A percentile compares a stretch with the other conserved stretches of the same genome.
Conservation (phyloP, 1,140 invertebrate genomes). For the Tenebrio molitor region DNA sequence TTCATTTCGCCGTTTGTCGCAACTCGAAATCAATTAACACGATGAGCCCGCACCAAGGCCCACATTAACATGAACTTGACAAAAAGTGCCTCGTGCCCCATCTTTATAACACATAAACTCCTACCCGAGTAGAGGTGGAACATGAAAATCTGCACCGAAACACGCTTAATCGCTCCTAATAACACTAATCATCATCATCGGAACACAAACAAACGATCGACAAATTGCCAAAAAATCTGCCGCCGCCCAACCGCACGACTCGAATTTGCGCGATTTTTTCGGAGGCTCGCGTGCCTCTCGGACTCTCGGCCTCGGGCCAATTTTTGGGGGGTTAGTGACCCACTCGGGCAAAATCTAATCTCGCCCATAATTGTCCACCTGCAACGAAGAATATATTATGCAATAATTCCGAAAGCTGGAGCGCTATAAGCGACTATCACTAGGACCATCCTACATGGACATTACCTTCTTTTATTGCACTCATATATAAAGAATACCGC, state of each 20-base stretch:
- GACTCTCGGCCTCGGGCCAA: not conserved
- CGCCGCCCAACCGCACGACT: too few relatives aligned
- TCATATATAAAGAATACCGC: slow-evolving; percentile 32
- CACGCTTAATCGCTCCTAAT: slow-evolving; percentile 3
- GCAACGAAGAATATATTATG: not conserved
- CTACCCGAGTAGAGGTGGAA: slow-evolving; percentile 31
- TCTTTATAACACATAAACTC: slow-evolving; percentile 25
- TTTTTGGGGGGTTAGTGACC: not conserved
- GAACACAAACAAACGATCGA: not conserved
- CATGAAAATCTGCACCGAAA: slow-evolving; percentile 7
- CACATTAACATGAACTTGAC: slow-evolving; percentile 4
- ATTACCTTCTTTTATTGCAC: slow-evolving; percentile 34
- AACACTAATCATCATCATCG: slow-evolving; percentile 8
- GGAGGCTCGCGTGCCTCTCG: too few relatives aligned
- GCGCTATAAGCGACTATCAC: too few relatives aligned
- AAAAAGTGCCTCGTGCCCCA: slow-evolving; percentile 16
- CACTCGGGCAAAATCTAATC: not conserved
- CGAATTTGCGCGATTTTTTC: too few relatives aligned
- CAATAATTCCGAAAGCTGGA: not conserved
- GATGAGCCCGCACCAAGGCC: slow-evolving; percentile 5
- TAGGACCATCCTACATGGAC: slow-evolving; percentile 11
- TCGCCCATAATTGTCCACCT: not conserved
- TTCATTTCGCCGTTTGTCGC: not conserved
- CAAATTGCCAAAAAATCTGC: not conserved
- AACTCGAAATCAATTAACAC: not conserved